phyloP scores from a whole-genome alignment of 1,140 invertebrate species.

The Lordiphosa stackelbergi region DNA sequence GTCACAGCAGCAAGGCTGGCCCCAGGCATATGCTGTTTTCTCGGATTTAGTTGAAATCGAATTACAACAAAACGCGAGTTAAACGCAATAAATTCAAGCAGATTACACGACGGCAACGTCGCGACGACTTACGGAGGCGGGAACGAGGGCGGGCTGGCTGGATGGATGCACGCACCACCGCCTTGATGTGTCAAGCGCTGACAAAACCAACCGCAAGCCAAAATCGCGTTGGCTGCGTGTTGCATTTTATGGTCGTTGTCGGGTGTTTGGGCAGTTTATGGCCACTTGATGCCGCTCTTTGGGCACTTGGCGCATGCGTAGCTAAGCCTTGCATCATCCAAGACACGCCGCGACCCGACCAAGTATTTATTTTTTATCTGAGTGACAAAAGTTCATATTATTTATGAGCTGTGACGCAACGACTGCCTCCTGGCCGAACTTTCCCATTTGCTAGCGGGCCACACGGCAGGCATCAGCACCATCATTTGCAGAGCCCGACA shows the following conservation, averaged over 20 bases:
- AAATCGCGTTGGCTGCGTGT: slow-evolving; percentile 33
- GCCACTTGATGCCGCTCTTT: slow-evolving; percentile 20
- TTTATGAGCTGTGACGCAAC: slow-evolving; percentile 37
- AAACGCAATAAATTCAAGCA: slow-evolving; percentile 64
- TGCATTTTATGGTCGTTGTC: slow-evolving; percentile 48
- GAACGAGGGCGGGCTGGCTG: slow-evolving; percentile 18
- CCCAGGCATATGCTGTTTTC: slow-evolving; percentile 14
- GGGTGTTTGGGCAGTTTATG: slow-evolving; percentile 20
- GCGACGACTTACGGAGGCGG: slow-evolving; percentile 9
- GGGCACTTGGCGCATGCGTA: slow-evolving; percentile 48
- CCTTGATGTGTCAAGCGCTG: slow-evolving; percentile 61
- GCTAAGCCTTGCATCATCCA: slow-evolving; percentile 34
- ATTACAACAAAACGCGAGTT: slow-evolving; percentile 49
- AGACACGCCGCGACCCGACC: slow-evolving; percentile 29
- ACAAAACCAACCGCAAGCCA: slow-evolving; percentile 46
- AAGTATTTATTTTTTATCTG: slow-evolving; percentile 13
- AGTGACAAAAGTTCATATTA: slow-evolving; percentile 38
- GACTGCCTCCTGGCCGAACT: slow-evolving; percentile 16
- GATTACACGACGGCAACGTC: slow-evolving; percentile 50
- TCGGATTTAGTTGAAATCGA: slow-evolving; percentile 47
- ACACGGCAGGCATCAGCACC: background rate
- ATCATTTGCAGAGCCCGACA: slow-evolving; percentile 3
- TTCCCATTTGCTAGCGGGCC: slow-evolving; percentile 13
- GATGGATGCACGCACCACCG: slow-evolving; percentile 21
- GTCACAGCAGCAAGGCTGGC: slow-evolving; percentile 17